These are phyloP conservation scores for Acanthurus leucopareius DNA, from an alignment of 2,797 vertebrate species.

Conservation along the genomic window DNA sequence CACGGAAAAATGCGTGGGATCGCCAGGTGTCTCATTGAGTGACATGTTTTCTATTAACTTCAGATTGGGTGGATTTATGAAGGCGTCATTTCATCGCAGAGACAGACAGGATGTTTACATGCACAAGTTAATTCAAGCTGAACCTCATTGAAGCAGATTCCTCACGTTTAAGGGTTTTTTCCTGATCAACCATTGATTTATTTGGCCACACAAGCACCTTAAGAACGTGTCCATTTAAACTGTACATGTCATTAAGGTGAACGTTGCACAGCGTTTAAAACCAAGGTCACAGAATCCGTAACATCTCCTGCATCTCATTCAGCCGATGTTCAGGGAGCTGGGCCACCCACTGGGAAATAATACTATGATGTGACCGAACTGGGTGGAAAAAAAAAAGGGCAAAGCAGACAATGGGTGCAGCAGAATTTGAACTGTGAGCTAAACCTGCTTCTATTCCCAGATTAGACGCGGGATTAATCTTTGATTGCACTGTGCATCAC, in stretches of 20 bases:
- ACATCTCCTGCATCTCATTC: background rate
- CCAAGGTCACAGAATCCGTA: slow-evolving; percentile 4
- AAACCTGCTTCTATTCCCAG: background rate
- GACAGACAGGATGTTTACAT: slow-evolving; percentile 24
- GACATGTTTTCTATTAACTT: slow-evolving; percentile 58
- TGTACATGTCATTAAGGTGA: background rate
- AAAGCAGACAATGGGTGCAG: background rate
- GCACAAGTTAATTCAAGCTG: slow-evolving; percentile 45
- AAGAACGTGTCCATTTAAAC: background rate
- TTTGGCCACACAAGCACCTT: background rate
- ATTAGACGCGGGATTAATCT: background rate
- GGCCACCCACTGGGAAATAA: background rate
- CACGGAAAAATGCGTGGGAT: slow-evolving; percentile 16
- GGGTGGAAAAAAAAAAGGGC: background rate
- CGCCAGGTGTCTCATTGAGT: slow-evolving; percentile 35
- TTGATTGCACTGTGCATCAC: background rate
- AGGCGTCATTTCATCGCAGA: slow-evolving; percentile 26
- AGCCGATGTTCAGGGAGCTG: background rate
- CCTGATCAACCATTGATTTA: background rate
- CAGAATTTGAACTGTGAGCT: background rate
- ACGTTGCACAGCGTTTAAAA: background rate
- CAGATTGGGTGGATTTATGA: slow-evolving; percentile 51
- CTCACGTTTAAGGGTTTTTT: background rate
- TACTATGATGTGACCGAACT: background rate
- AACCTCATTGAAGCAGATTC: slow-evolving; percentile 29